phyloP scores from a whole-genome alignment of 1,140 invertebrate species.

The Brachionus angularis region DNA sequence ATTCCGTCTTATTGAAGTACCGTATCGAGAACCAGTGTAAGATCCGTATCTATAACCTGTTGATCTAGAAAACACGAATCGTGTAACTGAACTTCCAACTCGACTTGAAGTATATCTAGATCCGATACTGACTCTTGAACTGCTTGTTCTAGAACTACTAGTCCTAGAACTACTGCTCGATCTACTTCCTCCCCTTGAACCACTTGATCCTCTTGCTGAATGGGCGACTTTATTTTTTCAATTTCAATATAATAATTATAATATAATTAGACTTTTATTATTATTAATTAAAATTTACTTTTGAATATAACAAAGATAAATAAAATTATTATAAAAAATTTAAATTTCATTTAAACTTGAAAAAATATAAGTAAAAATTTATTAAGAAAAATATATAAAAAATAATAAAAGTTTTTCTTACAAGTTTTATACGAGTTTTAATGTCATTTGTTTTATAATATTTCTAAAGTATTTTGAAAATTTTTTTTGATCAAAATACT shows the following conservation, averaged over 20 bases:
- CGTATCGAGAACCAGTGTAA: conserved; percentile 15
- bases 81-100: conserved; percentile 1
- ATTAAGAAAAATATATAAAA: no score
- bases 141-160: neutral
- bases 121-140: conserved; percentile 1
- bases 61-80: neutral
- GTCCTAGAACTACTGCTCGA: neutral
- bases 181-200: neutral
- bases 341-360: conserved; percentile 1
- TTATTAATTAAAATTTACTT: neutral
- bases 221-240: no score
- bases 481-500: no score
- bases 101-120: conserved; percentile 22
- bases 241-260: neutral
- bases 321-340: conserved; percentile 8
- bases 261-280: neutral
- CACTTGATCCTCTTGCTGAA: no score
- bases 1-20: conserved; percentile 22
- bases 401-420: no score
- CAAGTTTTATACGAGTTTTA: no score
- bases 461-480: no score
- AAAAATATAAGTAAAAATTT: no score
- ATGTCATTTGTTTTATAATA: no score
- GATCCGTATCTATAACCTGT: neutral
- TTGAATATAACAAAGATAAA: neutral